phyloP scores from a whole-genome alignment of 2,888 invertebrate species.

The Hirtodrosophila confusa region DNA sequence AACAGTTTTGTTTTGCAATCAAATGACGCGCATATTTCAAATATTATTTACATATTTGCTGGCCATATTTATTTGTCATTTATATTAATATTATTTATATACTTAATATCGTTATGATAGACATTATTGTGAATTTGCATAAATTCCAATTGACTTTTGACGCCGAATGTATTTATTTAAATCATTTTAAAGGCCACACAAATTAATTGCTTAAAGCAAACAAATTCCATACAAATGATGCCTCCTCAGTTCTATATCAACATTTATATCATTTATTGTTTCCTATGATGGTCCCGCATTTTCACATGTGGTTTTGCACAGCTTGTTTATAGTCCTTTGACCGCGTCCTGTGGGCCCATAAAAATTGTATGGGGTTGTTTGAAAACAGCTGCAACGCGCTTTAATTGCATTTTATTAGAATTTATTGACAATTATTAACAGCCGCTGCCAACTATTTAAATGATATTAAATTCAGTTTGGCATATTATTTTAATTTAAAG shows the following conservation, averaged over 20 bases:
- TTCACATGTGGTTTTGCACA: conserved; percentile 28
- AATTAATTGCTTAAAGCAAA: conserved; percentile 34
- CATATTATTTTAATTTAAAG: conserved; percentile 5
- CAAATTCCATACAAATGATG: conserved; percentile 21
- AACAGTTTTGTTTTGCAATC: conserved; percentile 38
- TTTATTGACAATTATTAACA: conserved; percentile 58
- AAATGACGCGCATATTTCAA: conserved; percentile 37
- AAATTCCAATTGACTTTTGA: conserved; percentile 34
- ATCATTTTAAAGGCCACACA: conserved; percentile 6
- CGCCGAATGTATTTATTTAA: conserved; percentile 28
- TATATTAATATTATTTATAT: conserved; percentile 23
- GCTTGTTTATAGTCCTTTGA: conserved; percentile 29
- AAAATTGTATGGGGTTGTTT: conserved; percentile 40
- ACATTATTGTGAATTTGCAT: conserved; percentile 43
- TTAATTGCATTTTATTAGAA: conserved; percentile 72
- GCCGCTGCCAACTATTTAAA: conserved; percentile 24
- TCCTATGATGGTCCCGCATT: conserved; percentile 62
- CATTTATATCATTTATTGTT: conserved; percentile 10
- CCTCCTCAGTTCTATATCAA: conserved; percentile 28
- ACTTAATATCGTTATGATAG: conserved; percentile 37
- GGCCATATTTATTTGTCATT: conserved; percentile 6
- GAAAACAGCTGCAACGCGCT: conserved; percentile 44
- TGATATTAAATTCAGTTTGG: conserved; percentile 7
- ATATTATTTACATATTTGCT: conserved; percentile 50
- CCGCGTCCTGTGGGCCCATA: conserved; percentile 34